phyloP scores from a whole-genome alignment of 2,113 vertebrate species.

The Propithecus coquereli region DNA sequence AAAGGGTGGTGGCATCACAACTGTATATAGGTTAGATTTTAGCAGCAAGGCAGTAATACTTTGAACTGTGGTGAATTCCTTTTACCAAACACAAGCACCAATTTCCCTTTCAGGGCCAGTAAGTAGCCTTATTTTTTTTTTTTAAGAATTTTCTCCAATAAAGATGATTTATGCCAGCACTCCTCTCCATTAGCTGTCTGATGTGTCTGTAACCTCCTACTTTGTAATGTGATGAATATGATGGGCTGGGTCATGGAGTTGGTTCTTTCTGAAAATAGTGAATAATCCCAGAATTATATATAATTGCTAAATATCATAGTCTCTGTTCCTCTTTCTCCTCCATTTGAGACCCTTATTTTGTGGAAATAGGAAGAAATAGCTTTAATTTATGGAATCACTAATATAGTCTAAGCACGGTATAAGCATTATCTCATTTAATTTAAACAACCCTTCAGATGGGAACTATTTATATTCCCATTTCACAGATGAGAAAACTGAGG shows the following conservation, averaged over 20 bases:
- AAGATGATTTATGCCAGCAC: neutral
- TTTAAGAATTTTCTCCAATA: neutral
- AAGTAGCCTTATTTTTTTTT: neutral
- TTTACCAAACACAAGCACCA: neutral
- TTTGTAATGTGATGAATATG: neutral
- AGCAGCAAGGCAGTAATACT: neutral
- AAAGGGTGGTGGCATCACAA: neutral
- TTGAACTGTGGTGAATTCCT: neutral
- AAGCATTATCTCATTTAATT: neutral
- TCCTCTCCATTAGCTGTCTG: neutral
- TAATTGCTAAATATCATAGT: neutral
- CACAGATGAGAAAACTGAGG: neutral
- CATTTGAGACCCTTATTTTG: neutral
- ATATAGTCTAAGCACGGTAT: neutral
- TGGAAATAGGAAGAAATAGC: neutral
- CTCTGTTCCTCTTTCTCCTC: neutral
- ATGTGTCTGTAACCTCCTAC: neutral
- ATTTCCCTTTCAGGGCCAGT: neutral
- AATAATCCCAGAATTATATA: neutral
- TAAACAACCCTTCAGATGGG: neutral
- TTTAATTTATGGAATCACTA: neutral
- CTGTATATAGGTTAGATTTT: neutral
- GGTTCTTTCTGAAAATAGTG: neutral
- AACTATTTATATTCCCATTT: neutral
- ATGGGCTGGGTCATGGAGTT: neutral